These are phyloP conservation scores for Drosophila nigricruria DNA, from an alignment of 2,888 invertebrate genomes.

Conservation along the genomic window DNA sequence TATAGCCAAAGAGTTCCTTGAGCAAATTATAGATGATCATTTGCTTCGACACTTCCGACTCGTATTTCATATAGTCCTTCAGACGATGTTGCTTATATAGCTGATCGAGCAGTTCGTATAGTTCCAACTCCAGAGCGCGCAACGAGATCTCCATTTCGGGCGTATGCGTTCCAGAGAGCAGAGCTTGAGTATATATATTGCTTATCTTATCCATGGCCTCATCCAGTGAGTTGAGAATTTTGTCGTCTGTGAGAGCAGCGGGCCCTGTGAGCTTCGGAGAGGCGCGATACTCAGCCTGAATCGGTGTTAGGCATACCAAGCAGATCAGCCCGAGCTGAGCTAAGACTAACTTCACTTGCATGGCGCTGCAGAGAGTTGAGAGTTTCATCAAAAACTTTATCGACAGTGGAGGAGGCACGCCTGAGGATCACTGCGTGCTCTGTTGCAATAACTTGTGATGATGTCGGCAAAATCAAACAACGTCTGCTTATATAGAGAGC, in stretches of 20 bases:
- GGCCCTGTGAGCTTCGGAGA: constrained; percentile 71
- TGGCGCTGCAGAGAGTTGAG: neutral
- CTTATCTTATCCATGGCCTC: constrained; percentile 71
- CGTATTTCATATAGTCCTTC: constrained; percentile 81
- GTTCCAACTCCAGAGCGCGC: constrained; percentile 71
- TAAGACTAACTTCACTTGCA: constrained; percentile 2
- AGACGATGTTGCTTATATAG: constrained; percentile 76
- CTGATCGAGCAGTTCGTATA: constrained; percentile 77
- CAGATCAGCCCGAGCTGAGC: constrained; percentile 25
- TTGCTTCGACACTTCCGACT: constrained; percentile 81
- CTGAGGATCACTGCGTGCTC: constrained; percentile 70
- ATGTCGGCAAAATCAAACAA: constrained; percentile 25
- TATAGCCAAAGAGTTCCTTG: constrained; percentile 81
- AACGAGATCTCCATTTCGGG: constrained; percentile 72
- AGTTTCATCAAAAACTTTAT: constrained; percentile 20
- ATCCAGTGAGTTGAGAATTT: constrained; percentile 67
- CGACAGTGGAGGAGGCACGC: constrained; percentile 56
- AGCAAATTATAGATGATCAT: constrained; percentile 82
- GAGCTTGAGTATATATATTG: constrained; percentile 79
- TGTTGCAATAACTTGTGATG: constrained; percentile 43
- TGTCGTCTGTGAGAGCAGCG: constrained; percentile 55
- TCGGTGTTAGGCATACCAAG: neutral
- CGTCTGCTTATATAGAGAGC: constrained; percentile 51
- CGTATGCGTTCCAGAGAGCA: constrained; percentile 78
- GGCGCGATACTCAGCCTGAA: constrained; percentile 50